These are phyloP conservation scores for Ptychoptera contaminata DNA, from an alignment of 2,888 invertebrate species.

Conservation along the genomic window DNA sequence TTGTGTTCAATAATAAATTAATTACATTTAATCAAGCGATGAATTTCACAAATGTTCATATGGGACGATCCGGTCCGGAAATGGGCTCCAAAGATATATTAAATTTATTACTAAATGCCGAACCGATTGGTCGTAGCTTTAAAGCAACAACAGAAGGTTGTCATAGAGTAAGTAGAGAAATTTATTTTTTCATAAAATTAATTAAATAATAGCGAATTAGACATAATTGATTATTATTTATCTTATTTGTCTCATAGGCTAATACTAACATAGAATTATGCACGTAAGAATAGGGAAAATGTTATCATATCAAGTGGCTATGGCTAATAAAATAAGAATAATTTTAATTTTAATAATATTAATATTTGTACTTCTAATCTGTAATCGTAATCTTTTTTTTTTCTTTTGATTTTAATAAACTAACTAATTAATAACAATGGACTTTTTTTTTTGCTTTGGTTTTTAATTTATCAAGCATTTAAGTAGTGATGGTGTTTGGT, in stretches of 20 bases:
- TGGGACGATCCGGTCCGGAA: constrained; percentile 42
- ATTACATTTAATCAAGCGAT: constrained; percentile 47
- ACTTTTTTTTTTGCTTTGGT: too few relatives aligned
- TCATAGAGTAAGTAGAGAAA: constrained; percentile 39
- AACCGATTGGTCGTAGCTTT: constrained; percentile 30
- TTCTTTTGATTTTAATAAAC: too few relatives aligned
- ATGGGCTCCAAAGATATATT: constrained; percentile 35
- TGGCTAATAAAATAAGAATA: too few relatives aligned
- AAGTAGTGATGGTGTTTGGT: too few relatives aligned
- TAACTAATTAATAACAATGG: too few relatives aligned
- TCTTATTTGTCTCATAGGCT: not conserved
- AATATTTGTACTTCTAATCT: too few relatives aligned
- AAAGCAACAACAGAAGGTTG: constrained; percentile 38
- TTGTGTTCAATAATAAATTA: constrained; percentile 59
- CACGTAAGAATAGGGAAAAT: too few relatives aligned
- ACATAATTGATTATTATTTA: not conserved
- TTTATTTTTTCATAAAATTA: not conserved
- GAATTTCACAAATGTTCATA: constrained; percentile 47
- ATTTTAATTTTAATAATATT: too few relatives aligned
- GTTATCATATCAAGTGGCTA: too few relatives aligned
- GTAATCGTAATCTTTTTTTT: too few relatives aligned
- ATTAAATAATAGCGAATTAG: too few relatives aligned
- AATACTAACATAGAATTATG: not conserved
- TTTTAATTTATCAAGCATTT: too few relatives aligned
- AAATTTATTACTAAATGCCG: constrained; percentile 28